These are phyloP conservation scores for Aspidiotus rigidus DNA, from an alignment of 2,888 invertebrate species.

Conservation along the genomic window DNA sequence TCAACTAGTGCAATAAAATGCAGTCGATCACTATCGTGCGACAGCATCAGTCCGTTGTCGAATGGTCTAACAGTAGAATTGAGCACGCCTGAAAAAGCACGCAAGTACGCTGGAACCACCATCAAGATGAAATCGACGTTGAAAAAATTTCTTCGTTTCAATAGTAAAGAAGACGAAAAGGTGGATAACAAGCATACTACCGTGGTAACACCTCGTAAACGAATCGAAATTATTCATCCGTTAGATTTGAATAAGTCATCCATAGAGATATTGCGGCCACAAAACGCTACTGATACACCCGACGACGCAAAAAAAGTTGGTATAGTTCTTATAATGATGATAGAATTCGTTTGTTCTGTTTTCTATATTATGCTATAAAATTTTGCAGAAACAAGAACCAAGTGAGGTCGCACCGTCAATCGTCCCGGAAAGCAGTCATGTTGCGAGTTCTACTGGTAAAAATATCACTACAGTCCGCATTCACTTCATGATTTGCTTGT, in stretches of 20 bases:
- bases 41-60: constrained; percentile 19
- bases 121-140: constrained; percentile 65
- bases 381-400: no score
- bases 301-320: neutral
- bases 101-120: constrained; percentile 35
- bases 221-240: constrained; percentile 79
- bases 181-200: constrained; percentile 2
- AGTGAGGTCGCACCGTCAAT: neutral
- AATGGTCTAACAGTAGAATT: neutral
- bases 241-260: constrained; percentile 71
- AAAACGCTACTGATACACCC: neutral
- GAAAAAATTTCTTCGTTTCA: constrained; percentile 72
- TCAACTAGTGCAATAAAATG: constrained; percentile 9
- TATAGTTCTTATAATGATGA: no score
- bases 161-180: constrained; percentile 43
- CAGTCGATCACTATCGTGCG: constrained; percentile 28
- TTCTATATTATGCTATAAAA: no score
- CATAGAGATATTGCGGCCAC: constrained; percentile 54
- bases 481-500: neutral
- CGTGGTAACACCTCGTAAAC: constrained; percentile 54
- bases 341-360: no score
- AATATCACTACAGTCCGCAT: no score
- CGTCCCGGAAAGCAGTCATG: neutral
- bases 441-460: neutral
- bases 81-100: constrained; percentile 31